phyloP scores from a whole-genome alignment of 2,113 vertebrate species.

The Micromys minutus region DNA sequence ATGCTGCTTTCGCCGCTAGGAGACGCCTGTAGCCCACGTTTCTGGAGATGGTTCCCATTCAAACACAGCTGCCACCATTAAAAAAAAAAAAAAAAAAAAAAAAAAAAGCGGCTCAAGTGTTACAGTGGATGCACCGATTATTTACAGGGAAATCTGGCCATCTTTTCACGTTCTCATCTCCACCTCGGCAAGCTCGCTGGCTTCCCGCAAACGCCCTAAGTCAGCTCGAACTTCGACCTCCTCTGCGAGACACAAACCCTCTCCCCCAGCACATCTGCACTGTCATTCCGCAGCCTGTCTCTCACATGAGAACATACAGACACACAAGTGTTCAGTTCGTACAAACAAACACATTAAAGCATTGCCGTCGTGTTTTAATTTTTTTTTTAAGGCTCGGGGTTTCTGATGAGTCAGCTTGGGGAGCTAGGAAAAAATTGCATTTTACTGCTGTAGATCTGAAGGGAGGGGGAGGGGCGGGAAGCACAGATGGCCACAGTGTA shows the following conservation, averaged over 20 bases:
- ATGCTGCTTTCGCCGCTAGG: conserved; percentile 82
- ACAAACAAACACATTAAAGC: conserved; percentile 44
- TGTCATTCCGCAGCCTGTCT: conserved; percentile 61
- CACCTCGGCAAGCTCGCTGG: conserved; percentile 39
- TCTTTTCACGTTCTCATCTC: conserved; percentile 34
- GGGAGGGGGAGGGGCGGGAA: neutral
- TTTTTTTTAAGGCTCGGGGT: neutral
- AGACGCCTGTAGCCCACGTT: conserved; percentile 86
- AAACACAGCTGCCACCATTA: conserved; percentile 13
- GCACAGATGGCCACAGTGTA: conserved; percentile 32
- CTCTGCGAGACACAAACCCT: neutral
- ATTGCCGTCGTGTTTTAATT: conserved; percentile 27
- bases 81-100: neutral
- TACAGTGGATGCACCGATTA: conserved; percentile 74
- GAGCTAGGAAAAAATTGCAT: conserved; percentile 60
- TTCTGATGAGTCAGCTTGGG: conserved; percentile 70
- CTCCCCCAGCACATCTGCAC: conserved; percentile 10
- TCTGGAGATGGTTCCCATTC: conserved; percentile 57
- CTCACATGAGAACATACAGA: conserved; percentile 26
- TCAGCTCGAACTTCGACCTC: conserved; percentile 45
- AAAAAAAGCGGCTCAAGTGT: conserved; percentile 36
- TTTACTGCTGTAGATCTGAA: conserved; percentile 33
- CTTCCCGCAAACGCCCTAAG: neutral
- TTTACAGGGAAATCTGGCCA: conserved; percentile 74
- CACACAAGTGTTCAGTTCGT: conserved; percentile 19